These are phyloP conservation scores for Cherax quadricarinatus DNA, from an alignment of 1,140 invertebrate genomes.

Conservation along the genomic window DNA sequence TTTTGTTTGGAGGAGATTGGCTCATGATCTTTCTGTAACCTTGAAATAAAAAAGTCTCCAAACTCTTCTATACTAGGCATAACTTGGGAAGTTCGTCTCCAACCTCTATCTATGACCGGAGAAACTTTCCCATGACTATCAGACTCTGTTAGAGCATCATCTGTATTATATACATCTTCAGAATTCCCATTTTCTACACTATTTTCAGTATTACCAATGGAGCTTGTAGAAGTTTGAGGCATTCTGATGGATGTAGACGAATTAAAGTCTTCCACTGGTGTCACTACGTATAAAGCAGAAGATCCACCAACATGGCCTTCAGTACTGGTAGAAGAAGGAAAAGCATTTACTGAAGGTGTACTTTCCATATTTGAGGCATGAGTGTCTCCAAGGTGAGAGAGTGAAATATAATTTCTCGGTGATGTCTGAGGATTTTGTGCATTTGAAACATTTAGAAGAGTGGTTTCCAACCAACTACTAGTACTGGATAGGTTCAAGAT, in stretches of 20 bases:
- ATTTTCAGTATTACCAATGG: not conserved
- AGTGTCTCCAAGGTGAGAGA: constrained; percentile 31
- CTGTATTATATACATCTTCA: not conserved
- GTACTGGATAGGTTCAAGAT: constrained; percentile 61
- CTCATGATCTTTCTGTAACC: not conserved
- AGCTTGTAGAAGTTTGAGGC: not conserved
- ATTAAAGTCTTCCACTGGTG: not conserved
- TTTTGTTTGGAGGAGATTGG: constrained; percentile 17
- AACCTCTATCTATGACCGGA: constrained; percentile 53
- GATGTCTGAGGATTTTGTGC: constrained; percentile 12
- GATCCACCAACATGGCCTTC: constrained; percentile 2
- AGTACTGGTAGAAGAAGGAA: not conserved
- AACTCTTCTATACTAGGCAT: constrained; percentile 70
- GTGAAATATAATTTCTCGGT: constrained; percentile 17
- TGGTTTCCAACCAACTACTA: constrained; percentile 12
- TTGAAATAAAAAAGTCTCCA: constrained; percentile 16
- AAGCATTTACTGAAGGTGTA: constrained; percentile 7
- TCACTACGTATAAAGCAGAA: constrained; percentile 22
- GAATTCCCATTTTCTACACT: not conserved
- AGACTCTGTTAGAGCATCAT: not conserved
- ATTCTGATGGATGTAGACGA: not conserved
- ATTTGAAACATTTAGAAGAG: constrained; percentile 21
- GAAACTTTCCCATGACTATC: constrained; percentile 22
- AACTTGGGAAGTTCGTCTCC: constrained; percentile 66
- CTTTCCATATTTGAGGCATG: constrained; percentile 26